Percentiles rank a stretch among this genome's conserved stretches.
phyloP scores from a whole-genome alignment of 2,797 vertebrate genomes.

The Synanceia verrucosa region DNA sequence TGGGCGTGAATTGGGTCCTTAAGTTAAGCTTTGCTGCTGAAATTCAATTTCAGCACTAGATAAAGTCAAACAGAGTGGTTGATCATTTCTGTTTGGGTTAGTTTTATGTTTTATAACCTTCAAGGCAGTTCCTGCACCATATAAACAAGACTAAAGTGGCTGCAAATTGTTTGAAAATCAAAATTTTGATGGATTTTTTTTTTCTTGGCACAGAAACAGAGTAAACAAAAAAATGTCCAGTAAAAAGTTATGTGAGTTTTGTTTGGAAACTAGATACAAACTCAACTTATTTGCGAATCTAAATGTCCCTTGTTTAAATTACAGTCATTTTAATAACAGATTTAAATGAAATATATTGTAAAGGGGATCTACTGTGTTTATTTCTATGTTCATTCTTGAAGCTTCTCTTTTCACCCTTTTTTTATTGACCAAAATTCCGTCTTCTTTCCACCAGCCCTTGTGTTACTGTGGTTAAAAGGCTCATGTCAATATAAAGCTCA shows the following conservation, averaged over 20 bases:
- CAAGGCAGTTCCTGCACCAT: neutral
- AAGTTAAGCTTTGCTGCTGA: neutral
- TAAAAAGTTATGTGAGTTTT: neutral
- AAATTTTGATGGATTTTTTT: neutral
- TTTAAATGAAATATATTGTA: neutral
- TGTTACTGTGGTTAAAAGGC: neutral
- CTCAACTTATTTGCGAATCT: too few relatives aligned
- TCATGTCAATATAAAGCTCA: neutral
- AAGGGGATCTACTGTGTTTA: too few relatives aligned
- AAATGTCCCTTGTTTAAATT: too few relatives aligned
- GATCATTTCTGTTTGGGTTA: neutral
- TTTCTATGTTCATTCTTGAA: too few relatives aligned
- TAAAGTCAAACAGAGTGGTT: slow-evolving; percentile 7
- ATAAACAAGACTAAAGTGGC: neutral
- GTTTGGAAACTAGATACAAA: neutral
- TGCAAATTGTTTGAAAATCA: neutral
- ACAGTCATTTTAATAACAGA: too few relatives aligned
- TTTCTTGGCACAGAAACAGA: slow-evolving; percentile 1
- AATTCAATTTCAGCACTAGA: neutral
- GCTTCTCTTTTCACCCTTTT: neutral
- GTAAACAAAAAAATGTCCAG: neutral
- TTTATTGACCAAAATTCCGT: neutral
- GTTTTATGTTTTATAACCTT: slow-evolving; percentile 1
- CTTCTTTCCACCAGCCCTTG: neutral
- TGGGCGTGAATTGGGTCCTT: neutral